Base-by-base conservation (phyloP, 2,888 invertebrate genomes). In the Julus scanicus region DNA sequence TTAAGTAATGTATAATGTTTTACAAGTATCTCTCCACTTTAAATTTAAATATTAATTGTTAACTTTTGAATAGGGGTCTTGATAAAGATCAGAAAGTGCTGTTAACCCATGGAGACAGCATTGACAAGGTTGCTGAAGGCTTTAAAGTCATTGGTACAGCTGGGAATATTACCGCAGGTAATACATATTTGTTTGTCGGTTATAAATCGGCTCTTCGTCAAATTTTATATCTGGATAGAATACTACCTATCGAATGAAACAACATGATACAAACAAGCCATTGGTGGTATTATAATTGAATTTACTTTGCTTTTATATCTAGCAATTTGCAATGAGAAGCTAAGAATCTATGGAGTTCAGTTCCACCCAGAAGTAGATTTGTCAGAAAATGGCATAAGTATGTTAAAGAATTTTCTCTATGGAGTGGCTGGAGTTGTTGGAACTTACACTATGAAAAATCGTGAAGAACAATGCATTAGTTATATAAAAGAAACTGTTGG, bases 321-420 rank as follows among this genome's bases (percentile, higher is more conserved):
- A 93, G 99, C 96, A 88, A 96, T 99, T 91, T 96, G 96, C 91
- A 97, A 97, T 93, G 98, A 98, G 91, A 96, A 96, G 92, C 94
- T 96, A 92, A 95, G 96, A 88, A 94, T 98, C 89, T 99, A 98
- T 92, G 99, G 99, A 48, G 96, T 99, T 89, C 99, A 99, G 93
- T 99, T 99, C 93, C 99, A 99, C 93, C 99, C 99, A 0, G 99
- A 99, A 94, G 97, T 99, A 90, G 99, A 99, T 92, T 95, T 99
- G 91, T 98, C 99, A 0, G 94, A 95, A 17, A 96, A 97, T 92
- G 99, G 99, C 89, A 95, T 95, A 92, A 94, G 95, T 91, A 99
- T 99, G 95, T 93, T 99, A 91, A 95, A 95, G 89, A 99, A 99
- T 93, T 99, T 99, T 93, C 94, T 99, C 90, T 98, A 96, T 92